Conservation (phyloP, 2,113 vertebrate species). For the Balaenoptera acutorostrata region DNA sequence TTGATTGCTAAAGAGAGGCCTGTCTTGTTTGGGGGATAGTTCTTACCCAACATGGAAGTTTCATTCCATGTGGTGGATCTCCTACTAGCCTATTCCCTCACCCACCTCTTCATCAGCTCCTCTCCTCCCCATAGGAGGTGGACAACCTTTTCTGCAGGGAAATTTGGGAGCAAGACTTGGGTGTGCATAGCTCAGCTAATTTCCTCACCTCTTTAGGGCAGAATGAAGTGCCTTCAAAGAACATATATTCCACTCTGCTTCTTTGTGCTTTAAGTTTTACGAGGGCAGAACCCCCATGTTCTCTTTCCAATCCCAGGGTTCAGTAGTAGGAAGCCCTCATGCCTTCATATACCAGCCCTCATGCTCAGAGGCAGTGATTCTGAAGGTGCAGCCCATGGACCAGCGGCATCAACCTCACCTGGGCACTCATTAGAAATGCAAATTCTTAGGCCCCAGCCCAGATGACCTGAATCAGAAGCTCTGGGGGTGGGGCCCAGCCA, state of each 20-base stretch:
- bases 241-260: accelerated
- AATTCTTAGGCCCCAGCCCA: neutral
- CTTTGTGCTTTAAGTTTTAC: neutral
- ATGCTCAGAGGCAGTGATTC: neutral
- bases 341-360: neutral
- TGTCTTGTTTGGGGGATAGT: neutral
- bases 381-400: neutral
- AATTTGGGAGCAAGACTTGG: neutral
- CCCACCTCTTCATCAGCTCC: neutral
- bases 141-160: neutral
- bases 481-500: neutral
- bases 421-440: neutral
- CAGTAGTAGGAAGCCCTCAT: neutral
- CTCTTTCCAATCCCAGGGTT: neutral
- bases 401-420: neutral
- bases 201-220: neutral
- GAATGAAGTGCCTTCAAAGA: neutral
- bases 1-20: neutral
- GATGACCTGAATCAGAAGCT: neutral
- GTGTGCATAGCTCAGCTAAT: neutral
- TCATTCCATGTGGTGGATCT: neutral
- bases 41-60: neutral
- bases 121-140: neutral
- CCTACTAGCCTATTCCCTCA: neutral
- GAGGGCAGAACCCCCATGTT: neutral